Evolutionary conservation across 2,888 invertebrate genomes (phyloP).

Genomic region (Chalcis sispes): DNA sequence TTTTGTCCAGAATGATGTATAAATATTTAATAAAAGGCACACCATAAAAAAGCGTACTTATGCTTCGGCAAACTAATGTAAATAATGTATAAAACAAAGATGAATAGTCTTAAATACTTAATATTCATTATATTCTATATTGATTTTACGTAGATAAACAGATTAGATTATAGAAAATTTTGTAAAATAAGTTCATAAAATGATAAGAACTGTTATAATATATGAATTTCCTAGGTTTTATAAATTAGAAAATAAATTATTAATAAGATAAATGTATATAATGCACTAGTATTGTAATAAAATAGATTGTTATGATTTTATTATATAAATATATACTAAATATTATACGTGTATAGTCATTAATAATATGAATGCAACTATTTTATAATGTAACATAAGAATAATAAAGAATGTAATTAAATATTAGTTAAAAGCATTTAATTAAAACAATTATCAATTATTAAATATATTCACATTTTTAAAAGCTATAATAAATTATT

Average conservation of each 20-base stretch:
- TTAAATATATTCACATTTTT: slow-evolving; percentile 52
- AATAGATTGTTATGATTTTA: slow-evolving; percentile 68
- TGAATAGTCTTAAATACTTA: slow-evolving; percentile 42
- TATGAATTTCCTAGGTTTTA: slow-evolving; percentile 25
- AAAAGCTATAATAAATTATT: slow-evolving; percentile 42
- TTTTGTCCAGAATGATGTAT: slow-evolving; percentile 31
- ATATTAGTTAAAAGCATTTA: slow-evolving; percentile 57
- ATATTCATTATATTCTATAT: slow-evolving; percentile 47
- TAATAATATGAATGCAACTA: slow-evolving; percentile 70
- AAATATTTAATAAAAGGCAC: slow-evolving; percentile 48
- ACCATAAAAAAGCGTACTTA: slow-evolving; percentile 28
- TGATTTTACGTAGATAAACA: slow-evolving; percentile 42
- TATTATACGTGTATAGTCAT: slow-evolving; percentile 69
- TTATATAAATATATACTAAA: slow-evolving; percentile 64
- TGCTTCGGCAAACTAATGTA: slow-evolving; percentile 58
- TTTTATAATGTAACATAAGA: slow-evolving; percentile 68
- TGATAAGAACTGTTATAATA: slow-evolving; percentile 28
- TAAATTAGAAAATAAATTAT: slow-evolving; percentile 55
- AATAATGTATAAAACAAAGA: slow-evolving; percentile 57
- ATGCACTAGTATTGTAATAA: slow-evolving; percentile 68
- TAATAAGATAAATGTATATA: slow-evolving; percentile 66
- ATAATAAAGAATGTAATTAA: slow-evolving; percentile 62
- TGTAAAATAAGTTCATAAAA: slow-evolving; percentile 48
- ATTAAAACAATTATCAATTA: slow-evolving; percentile 57
- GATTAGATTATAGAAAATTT: slow-evolving; percentile 42